These are phyloP conservation scores for Caenorhabditis brenneri DNA, from an alignment of 1,140 invertebrate species.

Conservation along the genomic window DNA sequence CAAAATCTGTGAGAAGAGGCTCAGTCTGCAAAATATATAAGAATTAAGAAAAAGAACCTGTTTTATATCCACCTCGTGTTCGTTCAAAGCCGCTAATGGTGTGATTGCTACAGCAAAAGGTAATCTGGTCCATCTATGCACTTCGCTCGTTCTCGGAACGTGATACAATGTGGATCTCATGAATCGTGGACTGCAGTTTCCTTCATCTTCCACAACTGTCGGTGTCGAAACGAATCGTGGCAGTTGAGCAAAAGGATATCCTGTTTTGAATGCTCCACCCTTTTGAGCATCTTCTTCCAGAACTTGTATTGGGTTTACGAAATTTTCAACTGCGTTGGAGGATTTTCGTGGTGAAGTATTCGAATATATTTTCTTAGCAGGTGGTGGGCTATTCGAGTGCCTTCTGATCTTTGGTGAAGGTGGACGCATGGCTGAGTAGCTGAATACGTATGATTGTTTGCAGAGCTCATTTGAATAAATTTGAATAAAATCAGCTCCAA, in stretches of 20 bases:
- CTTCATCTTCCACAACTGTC: conserved; percentile 89
- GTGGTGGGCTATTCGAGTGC: too few species aligned
- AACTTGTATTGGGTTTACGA: too few species aligned
- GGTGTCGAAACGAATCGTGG: conserved; percentile 95
- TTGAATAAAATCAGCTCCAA: too few species aligned
- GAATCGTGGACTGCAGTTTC: conserved; percentile 86
- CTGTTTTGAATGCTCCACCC: too few species aligned
- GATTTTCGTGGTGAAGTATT: too few species aligned
- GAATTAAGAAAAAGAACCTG: not conserved
- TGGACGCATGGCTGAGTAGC: too few species aligned
- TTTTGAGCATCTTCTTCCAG: too few species aligned
- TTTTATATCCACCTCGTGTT: conserved; percentile 73
- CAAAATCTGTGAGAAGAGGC: conserved; percentile 86
- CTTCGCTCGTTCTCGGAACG: conserved; percentile 88
- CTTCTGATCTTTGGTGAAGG: too few species aligned
- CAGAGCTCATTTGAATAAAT: too few species aligned
- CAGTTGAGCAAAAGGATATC: conserved; percentile 73
- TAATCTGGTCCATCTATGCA: conserved; percentile 90
- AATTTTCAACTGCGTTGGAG: too few species aligned
- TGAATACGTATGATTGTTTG: too few species aligned
- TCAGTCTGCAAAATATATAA: conserved; percentile 74
- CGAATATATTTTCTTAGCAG: too few species aligned
- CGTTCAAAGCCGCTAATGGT: conserved; percentile 82
- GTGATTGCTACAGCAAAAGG: conserved; percentile 90
- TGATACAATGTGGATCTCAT: conserved; percentile 93